Base-by-base conservation (phyloP, 2,797 vertebrate species). In the Clarias fuscus region DNA sequence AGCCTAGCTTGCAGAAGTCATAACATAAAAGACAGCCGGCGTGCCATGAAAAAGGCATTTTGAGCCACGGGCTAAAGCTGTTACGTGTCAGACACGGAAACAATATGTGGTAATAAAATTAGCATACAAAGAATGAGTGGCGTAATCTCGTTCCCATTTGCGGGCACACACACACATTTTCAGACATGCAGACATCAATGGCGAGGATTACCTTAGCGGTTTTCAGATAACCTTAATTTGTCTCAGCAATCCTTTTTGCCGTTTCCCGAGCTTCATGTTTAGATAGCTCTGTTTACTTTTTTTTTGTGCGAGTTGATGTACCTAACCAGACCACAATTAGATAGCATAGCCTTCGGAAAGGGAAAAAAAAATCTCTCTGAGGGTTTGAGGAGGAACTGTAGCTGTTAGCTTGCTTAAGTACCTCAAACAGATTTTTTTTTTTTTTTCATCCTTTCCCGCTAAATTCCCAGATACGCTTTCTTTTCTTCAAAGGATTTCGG, bases 71-170 rank as follows among this genome's bases (percentile, higher is more conserved):
- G 85, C 87, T 86, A 59, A 91, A 92, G 89, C 92, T 91, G 91
- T 91, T 92, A 88, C 84, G 84, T 89, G 88, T 86, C 88, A 91
- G 91, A 91, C 91, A 91, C 40, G 80, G 90, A 91, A 90, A 93
- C 90, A 92, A 93, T 91, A 89, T 89, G 81, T 89, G 91, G 89
- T 93, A 94, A 94, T 94, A 92, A 88, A 94, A 94, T 94, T 93
- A 93, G 90, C 91, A 93, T 93, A 91, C 88, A 90, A 91, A 81
- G 77, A 90, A 93, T 91, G 88, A 80, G 83, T 30, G 87, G 88
- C 91, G 92, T 93, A 93, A 94, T 94, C 92, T 90, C 88, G 93
- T 92, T 93, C 93, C 84, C 88, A 86, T 90, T 92, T 91, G 90
- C 91, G 92, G 90, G 88, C 87, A 87, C 88, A 91, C 82, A 91